Evolutionary conservation across 1,140 invertebrate species (phyloP), one percentile per base, ranked within the genome.

Genomic region (Bilobella aurantiaca): DNA sequence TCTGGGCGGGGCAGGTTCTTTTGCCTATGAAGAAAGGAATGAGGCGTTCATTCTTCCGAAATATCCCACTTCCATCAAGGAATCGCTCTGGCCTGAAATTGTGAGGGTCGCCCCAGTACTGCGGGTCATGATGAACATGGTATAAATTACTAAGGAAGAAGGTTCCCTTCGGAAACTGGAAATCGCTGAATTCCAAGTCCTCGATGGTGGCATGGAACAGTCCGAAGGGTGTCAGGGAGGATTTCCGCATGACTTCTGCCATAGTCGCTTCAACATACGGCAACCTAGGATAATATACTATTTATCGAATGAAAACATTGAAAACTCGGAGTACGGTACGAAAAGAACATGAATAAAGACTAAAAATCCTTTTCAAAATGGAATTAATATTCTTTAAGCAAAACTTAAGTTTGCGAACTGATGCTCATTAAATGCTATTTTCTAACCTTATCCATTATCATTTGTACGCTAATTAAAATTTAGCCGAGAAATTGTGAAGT

Each of bases 1-100:
- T 47, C 29, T 64, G 34, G 5, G 34, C 58, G 16, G 58, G 63
- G 57, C 69, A 71, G 2, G 32, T 49, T n/a, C 62, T 32, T 58
- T 68, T 71, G 27, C 71, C 71, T 14, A 47, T 60, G 28, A 67
- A 71, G 72, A 93, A 93, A 0, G 90, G 89, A 71, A 89, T 80
- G 73, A 86, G 88, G 32, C 66, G 58, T 29, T 71, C 79, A 30
- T 90, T 87, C 0, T 85, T 85, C 23, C 87, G 75, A 3, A 77
- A 74, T 18, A 18, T 63, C 25, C 76, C 76, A 18, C 74, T 66
- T 3, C 68, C 58, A 29, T 74, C 73, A 18, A 80, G 58, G 58
- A 69, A 79, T 61, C 79, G 62, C 66, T 79, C 78, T 14, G 79
- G 79, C 27, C 75, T 65, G 69, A 80, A 80, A 21, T 71, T 65